Percentiles rank a stretch among this genome's conserved stretches.
These are phyloP conservation scores for Strigamia crassipes DNA, from an alignment of 2,888 invertebrate species.

Conservation along the genomic window DNA sequence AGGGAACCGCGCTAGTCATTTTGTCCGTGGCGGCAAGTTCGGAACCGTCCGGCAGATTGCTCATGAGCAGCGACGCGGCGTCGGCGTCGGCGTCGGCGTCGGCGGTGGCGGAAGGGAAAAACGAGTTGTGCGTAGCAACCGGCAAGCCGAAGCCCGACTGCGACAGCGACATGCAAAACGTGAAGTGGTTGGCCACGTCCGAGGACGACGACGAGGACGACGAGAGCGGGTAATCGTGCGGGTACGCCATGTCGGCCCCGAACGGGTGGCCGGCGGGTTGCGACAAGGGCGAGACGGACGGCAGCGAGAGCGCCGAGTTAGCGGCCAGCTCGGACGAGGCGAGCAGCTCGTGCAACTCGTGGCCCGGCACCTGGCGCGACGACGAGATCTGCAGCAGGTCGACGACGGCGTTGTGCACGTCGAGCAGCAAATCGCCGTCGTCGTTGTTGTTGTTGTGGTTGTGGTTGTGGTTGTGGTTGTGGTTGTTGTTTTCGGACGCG, in stretches of 20 bases:
- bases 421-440: background rate
- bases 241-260: background rate
- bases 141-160: background rate
- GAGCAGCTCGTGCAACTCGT: background rate
- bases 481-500: no score
- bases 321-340: background rate
- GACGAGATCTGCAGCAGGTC: background rate
- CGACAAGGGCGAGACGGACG: background rate
- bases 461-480: no score
- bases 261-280: background rate
- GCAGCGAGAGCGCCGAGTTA: background rate
- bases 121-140: background rate
- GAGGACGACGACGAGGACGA: background rate
- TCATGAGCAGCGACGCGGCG: background rate
- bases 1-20: background rate
- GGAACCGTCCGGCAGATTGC: background rate
- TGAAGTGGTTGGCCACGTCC: background rate
- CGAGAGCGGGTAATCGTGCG: background rate
- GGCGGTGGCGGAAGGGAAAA: background rate
- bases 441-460: background rate
- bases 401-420: slow-evolving; percentile 9
- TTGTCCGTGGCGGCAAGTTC: background rate
- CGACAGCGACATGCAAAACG: background rate
- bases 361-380: background rate
- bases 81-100: background rate